A percentile compares a stretch with the other conserved stretches of the same genome.
phyloP scores from a whole-genome alignment of 2,888 invertebrate species.

The Drosophila maculinotata region DNA sequence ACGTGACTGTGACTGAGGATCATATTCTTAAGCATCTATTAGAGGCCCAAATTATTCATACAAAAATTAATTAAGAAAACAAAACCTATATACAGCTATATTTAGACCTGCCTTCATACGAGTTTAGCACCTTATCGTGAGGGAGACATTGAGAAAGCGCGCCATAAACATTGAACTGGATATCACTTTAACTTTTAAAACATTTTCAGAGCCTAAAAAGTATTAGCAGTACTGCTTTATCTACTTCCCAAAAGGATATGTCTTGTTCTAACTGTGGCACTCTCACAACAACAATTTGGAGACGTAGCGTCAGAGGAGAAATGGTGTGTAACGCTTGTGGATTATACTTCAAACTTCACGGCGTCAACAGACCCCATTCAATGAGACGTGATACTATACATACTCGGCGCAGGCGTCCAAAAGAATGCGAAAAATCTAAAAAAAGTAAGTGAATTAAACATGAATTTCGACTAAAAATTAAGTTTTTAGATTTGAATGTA shows the following conservation, averaged over 20 bases:
- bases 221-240: conserved; percentile 64
- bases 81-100: too few species aligned
- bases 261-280: conserved; percentile 98
- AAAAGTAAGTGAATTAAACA: conserved; percentile 73
- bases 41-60: too few species aligned
- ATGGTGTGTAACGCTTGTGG: conserved; percentile 99
- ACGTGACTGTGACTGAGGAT: background rate
- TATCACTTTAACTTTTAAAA: conserved; percentile 6
- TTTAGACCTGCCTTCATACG: background rate
- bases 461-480: too few species aligned
- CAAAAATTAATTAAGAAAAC: too few species aligned
- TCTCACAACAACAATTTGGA: conserved; percentile 98
- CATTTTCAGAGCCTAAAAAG: conserved; percentile 52
- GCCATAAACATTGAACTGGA: background rate
- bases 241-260: conserved; percentile 88
- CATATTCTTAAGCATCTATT: too few species aligned
- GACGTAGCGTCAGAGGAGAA: conserved; percentile 97
- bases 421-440: conserved; percentile 89
- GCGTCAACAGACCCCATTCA: conserved; percentile 95
- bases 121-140: background rate
- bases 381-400: conserved; percentile 99
- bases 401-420: conserved; percentile 94
- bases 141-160: conserved; percentile 8
- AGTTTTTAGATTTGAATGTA: too few species aligned
- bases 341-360: conserved; percentile 98